These are phyloP conservation scores for Toxostoma redivivum DNA, from an alignment of 2,113 vertebrate species.

Conservation along the genomic window DNA sequence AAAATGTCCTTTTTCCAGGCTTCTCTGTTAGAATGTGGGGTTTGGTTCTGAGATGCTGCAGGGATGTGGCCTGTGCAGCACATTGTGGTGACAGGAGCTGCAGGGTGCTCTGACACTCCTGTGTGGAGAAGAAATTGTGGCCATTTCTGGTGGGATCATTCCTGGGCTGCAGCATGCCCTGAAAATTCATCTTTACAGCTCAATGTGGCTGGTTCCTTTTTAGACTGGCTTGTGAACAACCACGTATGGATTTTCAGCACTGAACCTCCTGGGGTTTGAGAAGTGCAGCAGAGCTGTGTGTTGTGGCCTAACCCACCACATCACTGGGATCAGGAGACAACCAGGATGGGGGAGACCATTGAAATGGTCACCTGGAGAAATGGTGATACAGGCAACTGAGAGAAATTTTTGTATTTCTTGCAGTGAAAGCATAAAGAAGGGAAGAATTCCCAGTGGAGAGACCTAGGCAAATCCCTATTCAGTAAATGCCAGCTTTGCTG, in stretches of 20 bases:
- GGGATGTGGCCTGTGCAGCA: neutral
- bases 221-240: neutral
- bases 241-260: neutral
- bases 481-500: neutral
- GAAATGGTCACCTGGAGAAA: neutral
- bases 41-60: neutral
- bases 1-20: neutral
- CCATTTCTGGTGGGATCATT: neutral
- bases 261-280: neutral
- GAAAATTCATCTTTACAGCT: neutral
- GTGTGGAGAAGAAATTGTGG: neutral
- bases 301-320: accelerated
- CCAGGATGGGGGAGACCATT: accelerated
- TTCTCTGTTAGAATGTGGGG: neutral
- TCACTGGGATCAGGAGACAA: neutral
- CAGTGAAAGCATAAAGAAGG: neutral
- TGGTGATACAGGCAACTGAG: neutral
- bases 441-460: neutral
- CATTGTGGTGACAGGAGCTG: neutral
- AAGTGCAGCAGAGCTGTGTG: neutral
- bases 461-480: neutral
- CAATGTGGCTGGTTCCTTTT: neutral
- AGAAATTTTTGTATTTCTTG: neutral
- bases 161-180: neutral
- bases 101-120: neutral